phyloP scores from a whole-genome alignment of 2,797 vertebrate species.

The Setipinna tenuifilis region DNA sequence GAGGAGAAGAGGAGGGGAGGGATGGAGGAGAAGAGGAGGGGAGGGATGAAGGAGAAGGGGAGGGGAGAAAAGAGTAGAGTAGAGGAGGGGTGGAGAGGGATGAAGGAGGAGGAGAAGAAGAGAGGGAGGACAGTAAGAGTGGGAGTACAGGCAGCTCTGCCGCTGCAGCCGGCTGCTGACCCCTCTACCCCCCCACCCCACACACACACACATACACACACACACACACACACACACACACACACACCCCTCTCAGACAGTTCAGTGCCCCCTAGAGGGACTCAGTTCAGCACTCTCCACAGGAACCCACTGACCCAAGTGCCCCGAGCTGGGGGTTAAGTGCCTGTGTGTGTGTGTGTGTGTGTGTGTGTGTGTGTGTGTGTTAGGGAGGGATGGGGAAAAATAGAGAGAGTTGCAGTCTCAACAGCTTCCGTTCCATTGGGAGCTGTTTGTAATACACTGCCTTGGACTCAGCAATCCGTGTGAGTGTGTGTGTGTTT shows the following conservation, averaged over 20 bases:
- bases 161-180: background rate
- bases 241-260: background rate
- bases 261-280: background rate
- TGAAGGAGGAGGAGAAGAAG: too few relatives aligned
- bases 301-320: background rate
- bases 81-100: too few relatives aligned
- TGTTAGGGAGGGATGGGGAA: background rate
- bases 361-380: background rate
- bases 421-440: background rate
- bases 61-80: too few relatives aligned
- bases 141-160: background rate
- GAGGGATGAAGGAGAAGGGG: background rate
- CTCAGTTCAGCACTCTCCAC: slow-evolving; percentile 5
- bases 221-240: background rate
- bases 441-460: background rate
- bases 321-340: background rate
- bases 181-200: background rate
- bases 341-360: background rate
- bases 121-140: too few relatives aligned
- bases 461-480: background rate
- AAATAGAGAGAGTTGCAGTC: background rate
- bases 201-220: background rate
- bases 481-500: background rate
- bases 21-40: background rate
- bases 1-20: background rate